Percentiles rank a stretch among this genome's conserved stretches.
phyloP scores from a whole-genome alignment of 1,140 invertebrate genomes.

The Tetragonula clypearis region DNA sequence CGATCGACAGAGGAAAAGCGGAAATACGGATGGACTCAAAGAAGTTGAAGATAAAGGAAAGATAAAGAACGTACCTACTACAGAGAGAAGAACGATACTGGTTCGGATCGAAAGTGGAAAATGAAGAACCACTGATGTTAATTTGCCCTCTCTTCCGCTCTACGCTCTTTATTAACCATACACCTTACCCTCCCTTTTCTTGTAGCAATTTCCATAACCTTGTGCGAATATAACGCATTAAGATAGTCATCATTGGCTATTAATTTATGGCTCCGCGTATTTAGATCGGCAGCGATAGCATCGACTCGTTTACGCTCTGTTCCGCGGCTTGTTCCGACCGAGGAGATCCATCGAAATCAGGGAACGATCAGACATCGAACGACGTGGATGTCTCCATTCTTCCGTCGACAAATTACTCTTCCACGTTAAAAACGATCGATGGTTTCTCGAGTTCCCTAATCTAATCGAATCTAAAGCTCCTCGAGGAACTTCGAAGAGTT shows the following conservation, averaged over 20 bases:
- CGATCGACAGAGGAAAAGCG: neutral
- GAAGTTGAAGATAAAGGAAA: neutral
- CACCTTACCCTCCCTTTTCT: conserved; percentile 57
- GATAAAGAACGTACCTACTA: neutral
- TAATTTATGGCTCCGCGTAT: conserved; percentile 56
- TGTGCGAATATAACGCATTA: conserved; percentile 57
- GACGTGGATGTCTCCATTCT: neutral
- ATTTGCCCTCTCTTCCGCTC: conserved; percentile 50
- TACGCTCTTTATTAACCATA: conserved; percentile 55
- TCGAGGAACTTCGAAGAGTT: no score
- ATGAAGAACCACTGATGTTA: neutral
- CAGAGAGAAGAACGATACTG: neutral
- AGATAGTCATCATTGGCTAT: conserved; percentile 56
- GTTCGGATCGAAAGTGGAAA: no score
- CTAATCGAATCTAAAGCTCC: no score
- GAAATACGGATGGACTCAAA: neutral
- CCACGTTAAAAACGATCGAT: no score
- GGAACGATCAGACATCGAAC: neutral
- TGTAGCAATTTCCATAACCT: conserved; percentile 62
- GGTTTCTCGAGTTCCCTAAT: no score
- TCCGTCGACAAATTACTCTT: neutral
- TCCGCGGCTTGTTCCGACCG: neutral
- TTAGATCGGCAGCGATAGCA: conserved; percentile 45
- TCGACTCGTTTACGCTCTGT: neutral
- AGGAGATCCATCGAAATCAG: neutral